Conservation (phyloP, 2,797 vertebrate species). For the Pipistrellus pygmaeus region DNA sequence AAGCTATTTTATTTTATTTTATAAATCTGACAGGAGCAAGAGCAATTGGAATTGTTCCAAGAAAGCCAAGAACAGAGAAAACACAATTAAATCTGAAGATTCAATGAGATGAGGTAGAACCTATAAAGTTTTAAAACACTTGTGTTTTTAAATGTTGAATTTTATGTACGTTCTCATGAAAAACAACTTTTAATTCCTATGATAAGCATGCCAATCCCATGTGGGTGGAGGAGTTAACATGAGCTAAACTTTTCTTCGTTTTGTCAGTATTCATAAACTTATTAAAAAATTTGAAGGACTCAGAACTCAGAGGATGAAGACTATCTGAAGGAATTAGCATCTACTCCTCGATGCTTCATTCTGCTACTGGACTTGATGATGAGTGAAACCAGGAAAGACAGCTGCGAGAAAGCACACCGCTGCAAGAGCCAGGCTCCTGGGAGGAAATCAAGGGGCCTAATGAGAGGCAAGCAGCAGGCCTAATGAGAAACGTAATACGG, state of each 20-base stretch:
- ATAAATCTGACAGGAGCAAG: background rate
- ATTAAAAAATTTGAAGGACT: background rate
- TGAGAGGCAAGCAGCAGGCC: background rate
- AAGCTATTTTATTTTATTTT: background rate
- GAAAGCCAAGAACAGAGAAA: background rate
- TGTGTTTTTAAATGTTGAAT: background rate
- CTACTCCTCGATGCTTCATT: background rate
- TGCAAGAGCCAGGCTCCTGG: background rate
- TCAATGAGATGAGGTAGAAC: background rate
- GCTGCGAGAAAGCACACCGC: background rate
- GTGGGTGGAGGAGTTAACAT: background rate
- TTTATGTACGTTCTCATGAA: background rate
- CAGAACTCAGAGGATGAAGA: background rate
- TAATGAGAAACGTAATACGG: background rate
- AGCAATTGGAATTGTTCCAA: background rate
- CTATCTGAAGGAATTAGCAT: background rate
- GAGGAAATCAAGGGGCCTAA: background rate
- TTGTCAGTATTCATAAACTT: background rate
- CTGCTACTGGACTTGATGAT: background rate
- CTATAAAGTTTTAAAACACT: background rate
- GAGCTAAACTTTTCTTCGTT: background rate
- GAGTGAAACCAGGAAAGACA: background rate
- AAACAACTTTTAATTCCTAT: background rate
- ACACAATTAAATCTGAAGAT: background rate
- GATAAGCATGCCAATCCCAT: background rate